Conservation (phyloP, 2,113 vertebrate genomes). For the cattle (Bos taurus) region DNA sequence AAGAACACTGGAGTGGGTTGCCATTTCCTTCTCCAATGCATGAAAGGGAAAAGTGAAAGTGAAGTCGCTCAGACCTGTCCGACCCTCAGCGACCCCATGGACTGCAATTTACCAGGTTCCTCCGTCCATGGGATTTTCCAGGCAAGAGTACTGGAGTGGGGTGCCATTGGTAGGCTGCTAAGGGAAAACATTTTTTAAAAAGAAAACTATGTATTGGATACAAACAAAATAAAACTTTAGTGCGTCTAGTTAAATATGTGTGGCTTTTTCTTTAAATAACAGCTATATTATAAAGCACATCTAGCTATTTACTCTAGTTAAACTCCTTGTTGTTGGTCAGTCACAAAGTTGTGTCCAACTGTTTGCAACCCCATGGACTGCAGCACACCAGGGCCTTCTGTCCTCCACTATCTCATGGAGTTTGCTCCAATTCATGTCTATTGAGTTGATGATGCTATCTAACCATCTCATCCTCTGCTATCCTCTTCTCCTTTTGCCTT, state of each 20-base stretch:
- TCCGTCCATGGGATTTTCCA: too few species aligned
- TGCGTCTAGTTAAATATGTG: not conserved
- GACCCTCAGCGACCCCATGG: too few species aligned
- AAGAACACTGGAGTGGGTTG: too few species aligned
- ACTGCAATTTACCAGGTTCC: too few species aligned
- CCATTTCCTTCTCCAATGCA: too few species aligned
- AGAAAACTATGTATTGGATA: not conserved
- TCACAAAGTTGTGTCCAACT: not conserved
- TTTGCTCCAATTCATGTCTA: not conserved
- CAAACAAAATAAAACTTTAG: not conserved
- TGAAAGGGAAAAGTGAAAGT: too few species aligned
- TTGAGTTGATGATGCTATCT: not conserved
- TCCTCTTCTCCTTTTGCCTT: not conserved
- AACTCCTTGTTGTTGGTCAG: not conserved
- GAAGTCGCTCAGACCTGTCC: too few species aligned
- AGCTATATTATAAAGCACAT: not conserved
- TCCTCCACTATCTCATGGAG: not conserved
- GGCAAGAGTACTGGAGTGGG: too few species aligned
- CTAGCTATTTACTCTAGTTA: not conserved
- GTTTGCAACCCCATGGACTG: not conserved
- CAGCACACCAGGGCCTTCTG: not conserved
- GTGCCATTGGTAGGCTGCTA: not conserved
- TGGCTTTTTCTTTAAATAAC: not conserved
- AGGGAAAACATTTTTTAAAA: constrained; percentile 19
- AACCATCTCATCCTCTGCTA: not conserved